phyloP scores from a whole-genome alignment of 1,140 invertebrate species.

The Cheumatopsyche charites region DNA sequence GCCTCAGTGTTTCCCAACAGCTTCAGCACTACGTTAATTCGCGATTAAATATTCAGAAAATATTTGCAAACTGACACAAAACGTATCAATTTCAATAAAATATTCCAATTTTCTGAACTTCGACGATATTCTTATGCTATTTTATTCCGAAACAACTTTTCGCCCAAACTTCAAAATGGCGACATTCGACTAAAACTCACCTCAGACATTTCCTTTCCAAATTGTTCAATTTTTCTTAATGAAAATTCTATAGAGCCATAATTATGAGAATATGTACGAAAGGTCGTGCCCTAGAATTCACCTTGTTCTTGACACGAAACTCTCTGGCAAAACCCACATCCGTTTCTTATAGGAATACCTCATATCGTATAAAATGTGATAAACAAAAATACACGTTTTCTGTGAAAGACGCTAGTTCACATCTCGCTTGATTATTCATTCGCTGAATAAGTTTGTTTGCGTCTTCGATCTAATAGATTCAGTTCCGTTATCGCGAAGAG shows the following conservation, averaged over 20 bases:
- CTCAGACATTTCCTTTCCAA: background rate
- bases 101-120: no score
- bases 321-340: slow-evolving; percentile 35
- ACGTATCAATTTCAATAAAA: no score
- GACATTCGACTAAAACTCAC: background rate
- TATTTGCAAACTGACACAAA: no score
- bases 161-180: no score
- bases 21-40: no score
- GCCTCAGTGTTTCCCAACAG: background rate
- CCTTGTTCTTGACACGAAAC: slow-evolving; percentile 35
- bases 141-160: no score
- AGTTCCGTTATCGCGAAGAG: no score
- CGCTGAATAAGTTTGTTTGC: no score
- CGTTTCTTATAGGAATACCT: slow-evolving; percentile 7
- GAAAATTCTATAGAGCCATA: background rate
- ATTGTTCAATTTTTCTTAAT: background rate
- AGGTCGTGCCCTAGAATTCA: slow-evolving; percentile 36
- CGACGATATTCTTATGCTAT: no score
- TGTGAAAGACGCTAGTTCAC: slow-evolving; percentile 8
- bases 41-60: no score
- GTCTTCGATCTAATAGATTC: no score
- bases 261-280: background rate
- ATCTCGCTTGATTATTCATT: no score
- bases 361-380: slow-evolving; percentile 10
- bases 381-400: slow-evolving; percentile 22